These are phyloP conservation scores for Piezodorus guildinii DNA, from an alignment of 1,140 invertebrate species.

Conservation along the genomic window DNA sequence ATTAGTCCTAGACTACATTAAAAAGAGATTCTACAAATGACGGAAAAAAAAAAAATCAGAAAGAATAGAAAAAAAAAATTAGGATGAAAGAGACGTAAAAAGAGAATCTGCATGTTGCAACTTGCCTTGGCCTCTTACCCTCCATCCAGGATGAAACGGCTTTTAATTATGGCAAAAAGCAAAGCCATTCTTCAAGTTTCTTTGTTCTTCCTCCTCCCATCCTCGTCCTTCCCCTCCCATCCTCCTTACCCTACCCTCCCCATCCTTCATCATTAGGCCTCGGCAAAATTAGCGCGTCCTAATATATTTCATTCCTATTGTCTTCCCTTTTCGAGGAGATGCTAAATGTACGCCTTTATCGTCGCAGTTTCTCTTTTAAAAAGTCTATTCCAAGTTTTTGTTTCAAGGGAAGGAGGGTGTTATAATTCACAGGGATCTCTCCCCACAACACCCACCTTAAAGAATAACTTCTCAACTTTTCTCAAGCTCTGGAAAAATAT, in stretches of 20 bases:
- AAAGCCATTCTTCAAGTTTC: slow-evolving; percentile 15
- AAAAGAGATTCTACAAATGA: no score
- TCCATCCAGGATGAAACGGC: not conserved
- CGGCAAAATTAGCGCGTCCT: slow-evolving; percentile 11
- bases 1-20: no score
- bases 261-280: slow-evolving; percentile 17
- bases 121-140: not conserved
- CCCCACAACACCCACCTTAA: not conserved
- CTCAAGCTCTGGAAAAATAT: not conserved
- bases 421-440: not conserved
- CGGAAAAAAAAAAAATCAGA: no score
- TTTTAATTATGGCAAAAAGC: slow-evolving; percentile 17
- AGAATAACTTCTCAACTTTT: not conserved
- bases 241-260: not conserved
- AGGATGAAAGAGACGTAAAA: not conserved
- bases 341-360: slow-evolving; percentile 13
- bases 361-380: slow-evolving; percentile 6
- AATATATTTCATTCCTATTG: slow-evolving; percentile 19
- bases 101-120: slow-evolving; percentile 12
- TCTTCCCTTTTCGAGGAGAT: not conserved
- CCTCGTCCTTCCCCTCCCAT: not conserved
- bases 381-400: slow-evolving; percentile 13
- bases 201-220: slow-evolving; percentile 7
- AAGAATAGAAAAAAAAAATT: not conserved
- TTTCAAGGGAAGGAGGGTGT: not conserved